Conservation (phyloP, 1,140 invertebrate genomes). For the Pseudoatta argentina region DNA sequence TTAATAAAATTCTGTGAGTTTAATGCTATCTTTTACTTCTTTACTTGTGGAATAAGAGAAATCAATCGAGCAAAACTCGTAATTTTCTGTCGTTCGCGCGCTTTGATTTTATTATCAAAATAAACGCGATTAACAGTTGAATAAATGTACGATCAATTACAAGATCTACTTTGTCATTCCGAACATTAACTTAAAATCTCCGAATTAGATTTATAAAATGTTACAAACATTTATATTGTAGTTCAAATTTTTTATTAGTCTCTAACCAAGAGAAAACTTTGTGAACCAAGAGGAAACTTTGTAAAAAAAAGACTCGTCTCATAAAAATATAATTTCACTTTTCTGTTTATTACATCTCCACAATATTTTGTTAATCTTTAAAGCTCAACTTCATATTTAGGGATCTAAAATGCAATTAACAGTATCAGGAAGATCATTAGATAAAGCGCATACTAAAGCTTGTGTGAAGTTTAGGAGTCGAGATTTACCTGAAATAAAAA, state of each 20-base stretch:
- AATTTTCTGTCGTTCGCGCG: slow-evolving; percentile 64
- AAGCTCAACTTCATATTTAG: neutral
- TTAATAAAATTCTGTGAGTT: slow-evolving; percentile 51
- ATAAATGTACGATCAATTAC: neutral
- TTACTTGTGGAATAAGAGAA: slow-evolving; percentile 47
- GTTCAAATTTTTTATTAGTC: slow-evolving; percentile 8
- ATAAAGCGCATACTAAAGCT: slow-evolving; percentile 62
- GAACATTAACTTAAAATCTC: neutral
- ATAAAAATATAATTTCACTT: slow-evolving; percentile 31
- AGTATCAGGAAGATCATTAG: slow-evolving; percentile 41
- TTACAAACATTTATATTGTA: neutral
- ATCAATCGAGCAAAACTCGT: slow-evolving; percentile 31
- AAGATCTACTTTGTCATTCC: neutral
- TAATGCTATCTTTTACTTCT: slow-evolving; percentile 31
- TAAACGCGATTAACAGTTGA: neutral
- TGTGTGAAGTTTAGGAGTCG: slow-evolving; percentile 49
- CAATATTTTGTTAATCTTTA: slow-evolving; percentile 17
- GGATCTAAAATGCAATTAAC: slow-evolving; percentile 23
- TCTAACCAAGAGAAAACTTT: neutral
- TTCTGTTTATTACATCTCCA: neutral
- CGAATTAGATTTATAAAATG: neutral
- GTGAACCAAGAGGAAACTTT: neutral
- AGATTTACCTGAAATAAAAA: slow-evolving; percentile 61
- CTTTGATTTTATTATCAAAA: slow-evolving; percentile 30
- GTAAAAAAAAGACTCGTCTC: neutral